Base-by-base conservation (phyloP, 1,140 invertebrate genomes). In the Drosophila orena region DNA sequence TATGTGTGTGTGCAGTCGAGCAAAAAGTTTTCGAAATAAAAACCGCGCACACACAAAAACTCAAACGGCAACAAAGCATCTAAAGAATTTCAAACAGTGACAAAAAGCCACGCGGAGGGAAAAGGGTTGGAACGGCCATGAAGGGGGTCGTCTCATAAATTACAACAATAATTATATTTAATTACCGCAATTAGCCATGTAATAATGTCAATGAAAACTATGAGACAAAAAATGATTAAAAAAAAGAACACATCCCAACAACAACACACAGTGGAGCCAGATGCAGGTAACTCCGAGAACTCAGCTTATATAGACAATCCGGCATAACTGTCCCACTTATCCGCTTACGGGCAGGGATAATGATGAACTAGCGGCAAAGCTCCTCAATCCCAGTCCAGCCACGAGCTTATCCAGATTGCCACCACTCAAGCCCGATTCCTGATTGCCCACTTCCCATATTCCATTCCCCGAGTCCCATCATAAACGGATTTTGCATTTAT, bases 121-220 rank as follows among this genome's bases (percentile, higher is more conserved):
- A 14, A 24, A 8, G n/a, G 24, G 47, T 53, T 42, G 54, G 38
- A 52, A 40, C 75, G 79, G 55, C 83, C 83, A 44, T 86, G 84
- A 71, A 89, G 77, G 80, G 79, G 84, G 79, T 89, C 83, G 84
- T 43, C 79, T 89, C 85, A 89, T 89, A 89, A 89, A 89, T 89
- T 90, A 89, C 84, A 89, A 74, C 49, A 69, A 78, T 80, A 89
- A 89, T 89, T 89, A 89, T 75, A 89, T 89, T 89, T 89, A 89
- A 89, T 89, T 80, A 84, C 79, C 53, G 64, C 79, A 89, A 89
- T 89, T 89, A 84, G 84, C 85, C 89, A 80, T 80, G 84, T 89
- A 89, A 89, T 89, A 89, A 89, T 89, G 84, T 89, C 84, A 89
- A 89, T 88, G 84, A 77, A 84, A 88, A 88, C 75, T 84, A 89